These are phyloP conservation scores for Lasioglossum zephyrum DNA, from an alignment of 2,888 invertebrate genomes.

Conservation along the genomic window DNA sequence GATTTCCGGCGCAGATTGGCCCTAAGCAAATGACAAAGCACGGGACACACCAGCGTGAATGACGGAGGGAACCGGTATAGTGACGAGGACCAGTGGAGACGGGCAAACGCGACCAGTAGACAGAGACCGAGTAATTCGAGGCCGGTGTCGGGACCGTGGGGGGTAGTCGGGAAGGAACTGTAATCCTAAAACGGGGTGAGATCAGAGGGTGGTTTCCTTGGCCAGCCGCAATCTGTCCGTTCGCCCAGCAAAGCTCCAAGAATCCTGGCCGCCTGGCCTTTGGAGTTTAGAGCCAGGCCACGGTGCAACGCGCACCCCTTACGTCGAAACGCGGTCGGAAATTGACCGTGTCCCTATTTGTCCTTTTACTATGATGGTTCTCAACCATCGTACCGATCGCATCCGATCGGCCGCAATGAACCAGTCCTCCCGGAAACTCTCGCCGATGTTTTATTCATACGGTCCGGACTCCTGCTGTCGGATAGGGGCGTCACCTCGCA, in stretches of 20 bases:
- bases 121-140: slow-evolving; percentile 40
- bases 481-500: background rate
- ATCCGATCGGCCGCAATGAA: background rate
- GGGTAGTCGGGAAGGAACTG: slow-evolving; percentile 46
- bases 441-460: background rate
- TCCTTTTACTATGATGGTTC: slow-evolving; percentile 75
- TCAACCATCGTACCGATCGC: slow-evolving; percentile 56
- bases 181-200: slow-evolving; percentile 67
- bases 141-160: slow-evolving; percentile 6
- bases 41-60: slow-evolving; percentile 61
- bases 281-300: slow-evolving; percentile 78
- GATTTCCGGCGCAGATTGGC: slow-evolving; percentile 77
- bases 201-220: slow-evolving; percentile 77
- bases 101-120: slow-evolving; percentile 6
- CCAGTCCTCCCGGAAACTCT: background rate
- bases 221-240: slow-evolving; percentile 82
- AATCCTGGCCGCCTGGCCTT: slow-evolving; percentile 78
- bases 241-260: slow-evolving; percentile 73
- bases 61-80: slow-evolving; percentile 51
- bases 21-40: slow-evolving; percentile 82
- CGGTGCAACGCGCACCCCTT: slow-evolving; percentile 75
- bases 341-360: slow-evolving; percentile 81
- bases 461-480: background rate
- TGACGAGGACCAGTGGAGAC: slow-evolving; percentile 29
- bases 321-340: slow-evolving; percentile 76